Evolutionary conservation across 2,113 vertebrate genomes (phyloP), one percentile per base, ranked within the genome.

Genomic region (Pundamilia nyererei): DNA sequence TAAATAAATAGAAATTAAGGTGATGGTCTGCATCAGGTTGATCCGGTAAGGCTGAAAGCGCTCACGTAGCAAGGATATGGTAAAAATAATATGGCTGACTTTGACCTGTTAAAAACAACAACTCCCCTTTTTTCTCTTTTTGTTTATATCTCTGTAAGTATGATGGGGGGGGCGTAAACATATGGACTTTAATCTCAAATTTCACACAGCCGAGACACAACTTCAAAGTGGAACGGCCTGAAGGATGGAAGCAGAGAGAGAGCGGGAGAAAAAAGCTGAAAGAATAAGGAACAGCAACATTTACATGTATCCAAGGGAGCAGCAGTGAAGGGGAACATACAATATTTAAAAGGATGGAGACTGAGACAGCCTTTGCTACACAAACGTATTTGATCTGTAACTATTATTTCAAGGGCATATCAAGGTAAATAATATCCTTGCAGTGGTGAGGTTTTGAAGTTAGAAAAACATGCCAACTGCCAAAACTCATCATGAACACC

Each of bases 331-430:
- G 72, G 35, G 88, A 91, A 91, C 86, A 92, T 93, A 53, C 86
- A 92, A 93, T 94, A 94, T 95, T 95, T 92, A 94, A 94, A 65
- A 88, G 80, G 90, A 83, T 82, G 89, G 58, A 90, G 87, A 86
- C 68, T 88, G 58, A 90, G 87, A 86, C 68, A 85, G 89, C 70
- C 77, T 90, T 87, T 55, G 89, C 88, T 87, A 84, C 85, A 82
- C 81, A 90, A 81, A 90, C 86, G 40, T 93, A 85, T 94, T 94
- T 95, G 92, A 93, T 93, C 84, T 90, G 58, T 83, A 86, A 82
- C 85, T 83, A 85, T 93, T 92, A 92, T 95, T 95, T 93, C 91
- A 93, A 94, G 94, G 94, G 86, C 65, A 60, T 83, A 86, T 87
- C 77, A 92, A 91, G 92, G 94, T 93, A 93, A 94, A 95, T 88